Evolutionary conservation across 2,888 invertebrate species (phyloP).

Genomic region (Saturnia pavonia): DNA sequence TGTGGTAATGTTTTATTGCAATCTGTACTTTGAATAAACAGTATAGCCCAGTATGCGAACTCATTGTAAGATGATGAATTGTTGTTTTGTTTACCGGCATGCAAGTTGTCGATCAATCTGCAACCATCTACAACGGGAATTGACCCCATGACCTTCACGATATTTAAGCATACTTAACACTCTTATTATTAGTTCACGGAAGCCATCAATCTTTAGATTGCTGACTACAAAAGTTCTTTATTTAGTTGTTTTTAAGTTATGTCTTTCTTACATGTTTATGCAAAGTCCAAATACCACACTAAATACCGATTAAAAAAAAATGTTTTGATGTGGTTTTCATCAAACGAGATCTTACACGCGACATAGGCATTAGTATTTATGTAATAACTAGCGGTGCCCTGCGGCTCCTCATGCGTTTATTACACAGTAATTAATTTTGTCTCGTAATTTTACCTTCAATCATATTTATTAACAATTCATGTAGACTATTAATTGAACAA

Average conservation of each 20-base stretch:
- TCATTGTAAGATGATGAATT: neutral
- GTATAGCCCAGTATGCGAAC: neutral
- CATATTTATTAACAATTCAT: too few species aligned
- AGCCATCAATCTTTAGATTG: neutral
- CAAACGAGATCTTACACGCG: neutral
- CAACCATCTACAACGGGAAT: neutral
- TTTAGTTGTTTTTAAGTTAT: neutral
- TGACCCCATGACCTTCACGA: neutral
- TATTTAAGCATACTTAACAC: neutral
- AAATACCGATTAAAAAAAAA: too few species aligned
- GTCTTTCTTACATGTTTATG: neutral
- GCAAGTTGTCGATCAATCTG: constrained; percentile 1
- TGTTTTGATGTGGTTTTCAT: neutral
- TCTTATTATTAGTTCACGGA: neutral
- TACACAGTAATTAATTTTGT: too few species aligned
- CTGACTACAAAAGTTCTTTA: neutral
- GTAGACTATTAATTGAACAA: too few species aligned
- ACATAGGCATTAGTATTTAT: too few species aligned
- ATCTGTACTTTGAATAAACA: neutral
- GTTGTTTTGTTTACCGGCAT: neutral
- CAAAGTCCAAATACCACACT: too few species aligned
- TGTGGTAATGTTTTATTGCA: too few species aligned
- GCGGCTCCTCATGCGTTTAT: too few species aligned
- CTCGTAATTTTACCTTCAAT: too few species aligned
- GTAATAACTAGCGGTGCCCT: too few species aligned